These are phyloP conservation scores for Chascanopsetta lugubris DNA, from an alignment of 2,113 vertebrate species.

Conservation along the genomic window DNA sequence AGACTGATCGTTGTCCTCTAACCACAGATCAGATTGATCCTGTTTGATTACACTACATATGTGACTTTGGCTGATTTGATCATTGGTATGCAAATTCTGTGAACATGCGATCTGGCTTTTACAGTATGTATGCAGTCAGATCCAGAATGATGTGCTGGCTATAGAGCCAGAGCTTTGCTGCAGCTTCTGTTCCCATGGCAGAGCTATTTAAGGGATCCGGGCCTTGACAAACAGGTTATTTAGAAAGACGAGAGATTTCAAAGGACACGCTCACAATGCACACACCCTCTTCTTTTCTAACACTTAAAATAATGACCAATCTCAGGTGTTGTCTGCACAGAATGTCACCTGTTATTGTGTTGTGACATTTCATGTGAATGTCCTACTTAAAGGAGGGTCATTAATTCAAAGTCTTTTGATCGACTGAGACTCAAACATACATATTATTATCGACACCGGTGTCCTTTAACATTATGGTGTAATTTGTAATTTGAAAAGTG, in stretches of 20 bases:
- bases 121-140: slow-evolving; percentile 15
- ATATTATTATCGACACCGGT: not conserved
- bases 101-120: slow-evolving; percentile 1
- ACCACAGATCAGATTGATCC: too few relatives aligned
- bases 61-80: slow-evolving; percentile 4
- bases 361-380: not conserved
- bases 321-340: not conserved
- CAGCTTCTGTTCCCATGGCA: slow-evolving; percentile 57
- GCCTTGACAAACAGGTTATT: slow-evolving; percentile 72
- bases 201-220: slow-evolving; percentile 36
- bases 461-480: not conserved
- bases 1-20: too few relatives aligned
- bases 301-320: slow-evolving; percentile 37
- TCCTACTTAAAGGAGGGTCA: not conserved
- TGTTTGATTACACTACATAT: too few relatives aligned
- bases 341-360: not conserved
- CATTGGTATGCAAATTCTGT: slow-evolving; percentile 31
- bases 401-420: not conserved
- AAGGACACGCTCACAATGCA: slow-evolving; percentile 16
- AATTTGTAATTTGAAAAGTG: not conserved
- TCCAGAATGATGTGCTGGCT: not conserved
- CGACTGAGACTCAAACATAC: not conserved
- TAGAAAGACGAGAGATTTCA: slow-evolving; percentile 39
- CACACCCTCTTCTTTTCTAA: slow-evolving; percentile 42
- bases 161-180: slow-evolving; percentile 7